Percentiles rank a stretch among this genome's conserved stretches.
These are phyloP conservation scores for Chymomyza procnemis DNA, from an alignment of 2,888 invertebrate genomes.

Conservation along the genomic window DNA sequence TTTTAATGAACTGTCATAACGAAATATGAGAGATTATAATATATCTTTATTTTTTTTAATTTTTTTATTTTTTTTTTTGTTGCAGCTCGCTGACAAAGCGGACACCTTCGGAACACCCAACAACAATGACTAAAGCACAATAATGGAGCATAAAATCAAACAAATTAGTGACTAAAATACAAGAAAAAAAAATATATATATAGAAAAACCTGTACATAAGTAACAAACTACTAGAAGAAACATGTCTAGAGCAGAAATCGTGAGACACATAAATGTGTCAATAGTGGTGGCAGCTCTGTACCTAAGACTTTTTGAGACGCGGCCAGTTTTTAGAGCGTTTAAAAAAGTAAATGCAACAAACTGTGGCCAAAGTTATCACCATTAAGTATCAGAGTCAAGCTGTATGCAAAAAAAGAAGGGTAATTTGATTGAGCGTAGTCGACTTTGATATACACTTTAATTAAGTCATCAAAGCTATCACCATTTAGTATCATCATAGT, in stretches of 20 bases:
- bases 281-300: neutral
- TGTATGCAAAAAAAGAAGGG: neutral
- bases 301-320: neutral
- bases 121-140: conserved; percentile 11
- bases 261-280: conserved; percentile 47
- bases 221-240: conserved; percentile 50
- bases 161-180: conserved; percentile 46
- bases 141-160: conserved; percentile 49
- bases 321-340: conserved; percentile 11
- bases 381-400: conserved; percentile 16
- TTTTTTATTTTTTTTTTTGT: conserved; percentile 15
- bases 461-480: too few species aligned
- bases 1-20: conserved; percentile 58
- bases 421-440: too few species aligned
- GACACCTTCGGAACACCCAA: conserved; percentile 3
- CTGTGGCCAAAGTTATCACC: conserved; percentile 32
- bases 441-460: too few species aligned
- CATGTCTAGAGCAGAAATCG: conserved; percentile 58
- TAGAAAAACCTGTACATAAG: conserved; percentile 56
- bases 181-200: too few species aligned
- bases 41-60: too few species aligned
- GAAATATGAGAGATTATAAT: conserved; percentile 40
- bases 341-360: conserved; percentile 42
- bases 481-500: too few species aligned
- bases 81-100: conserved; percentile 13